Base-by-base conservation (phyloP, 1,140 invertebrate species). In the Euborellia annulipes region DNA sequence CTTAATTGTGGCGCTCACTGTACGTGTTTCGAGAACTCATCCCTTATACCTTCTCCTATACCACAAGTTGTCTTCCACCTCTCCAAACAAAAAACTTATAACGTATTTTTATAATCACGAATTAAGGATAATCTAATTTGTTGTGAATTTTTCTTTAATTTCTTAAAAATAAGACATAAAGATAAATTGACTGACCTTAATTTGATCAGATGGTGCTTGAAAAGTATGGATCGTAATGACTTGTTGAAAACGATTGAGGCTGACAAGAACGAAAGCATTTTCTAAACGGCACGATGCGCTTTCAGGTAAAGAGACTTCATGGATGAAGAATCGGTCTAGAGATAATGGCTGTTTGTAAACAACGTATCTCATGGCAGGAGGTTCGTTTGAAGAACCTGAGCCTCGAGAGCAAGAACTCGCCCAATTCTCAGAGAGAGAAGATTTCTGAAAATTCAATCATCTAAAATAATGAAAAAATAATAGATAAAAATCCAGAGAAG, bases 341-440 rank as follows among this genome's bases (percentile, higher is more conserved):
- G 77, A 75, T 2, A 80, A 64, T 20, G 77, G 78, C 54, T 80
- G 78, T 50, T 73, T 67, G 58, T 79, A 71, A 7, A 79, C 77
- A 17, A 76, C 65, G 55, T 76, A 79, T 22, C 67, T 63, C 30
- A 69, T 61, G 45, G 62, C 54, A 46, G 68, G 63, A 18, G 53
- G 42, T 44, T 53, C 54, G 17, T 48, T 45, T 3, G 57, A 49
- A 3, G 52, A 51, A 34, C 41, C 22, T 22, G 54, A 53, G 40
- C 60, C 60, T 49, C 68, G 52, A 53, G 57, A 63, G 54, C 70
- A 62, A n/a, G 61, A 51, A 51, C 53, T 58, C 13, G 62, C 55
- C 66, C 67, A 71, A 45, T 66, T 69, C 50, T 69, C 67, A n/a
- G 65, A 65, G 38, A 71, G 54, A 2, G 67, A 68, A 20, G 68